These are phyloP conservation scores for Kryptopterus vitreolus DNA, from an alignment of 2,797 vertebrate species.

Conservation along the genomic window DNA sequence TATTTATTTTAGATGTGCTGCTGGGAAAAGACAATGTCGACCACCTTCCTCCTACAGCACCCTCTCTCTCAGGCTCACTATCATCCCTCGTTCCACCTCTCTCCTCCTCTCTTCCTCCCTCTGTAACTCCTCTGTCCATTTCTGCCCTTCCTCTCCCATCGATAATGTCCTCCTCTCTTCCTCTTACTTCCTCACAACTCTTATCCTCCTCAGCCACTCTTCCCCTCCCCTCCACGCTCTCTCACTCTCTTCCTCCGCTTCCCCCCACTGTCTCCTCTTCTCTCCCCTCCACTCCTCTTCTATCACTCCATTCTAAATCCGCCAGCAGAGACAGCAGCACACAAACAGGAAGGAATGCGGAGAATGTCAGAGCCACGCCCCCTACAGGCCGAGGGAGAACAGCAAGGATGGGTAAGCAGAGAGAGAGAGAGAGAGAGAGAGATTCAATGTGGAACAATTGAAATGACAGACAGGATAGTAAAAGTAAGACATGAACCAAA, in stretches of 20 bases:
- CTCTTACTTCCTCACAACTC: background rate
- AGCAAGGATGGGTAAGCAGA: slow-evolving; percentile 64
- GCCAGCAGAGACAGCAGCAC: slow-evolving; percentile 84
- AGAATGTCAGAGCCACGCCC: slow-evolving; percentile 73
- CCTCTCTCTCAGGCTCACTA: slow-evolving; percentile 48
- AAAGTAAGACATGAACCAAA: background rate
- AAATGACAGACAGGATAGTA: background rate
- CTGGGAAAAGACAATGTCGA: slow-evolving; percentile 72
- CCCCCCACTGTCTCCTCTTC: slow-evolving; percentile 56
- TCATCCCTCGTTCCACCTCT: slow-evolving; percentile 21
- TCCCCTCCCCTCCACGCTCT: slow-evolving; percentile 8
- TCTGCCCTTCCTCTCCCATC: slow-evolving; percentile 50
- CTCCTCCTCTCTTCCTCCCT: slow-evolving; percentile 53
- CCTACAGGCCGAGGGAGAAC: slow-evolving; percentile 67
- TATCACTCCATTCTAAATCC: slow-evolving; percentile 71
- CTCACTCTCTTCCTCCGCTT: slow-evolving; percentile 1
- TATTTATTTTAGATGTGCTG: slow-evolving; percentile 74
- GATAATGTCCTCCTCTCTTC: slow-evolving; percentile 2
- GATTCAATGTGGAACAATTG: background rate
- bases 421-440: slow-evolving; percentile 27
- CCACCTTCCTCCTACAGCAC: slow-evolving; percentile 30
- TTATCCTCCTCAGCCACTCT: slow-evolving; percentile 38
- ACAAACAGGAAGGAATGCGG: slow-evolving; percentile 75
- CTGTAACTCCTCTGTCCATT: slow-evolving; percentile 28
- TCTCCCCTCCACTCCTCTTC: slow-evolving; percentile 24